Percentiles rank a stretch among this genome's conserved stretches.
phyloP scores from a whole-genome alignment of 2,797 vertebrate species.

The Erithacus rubecula region DNA sequence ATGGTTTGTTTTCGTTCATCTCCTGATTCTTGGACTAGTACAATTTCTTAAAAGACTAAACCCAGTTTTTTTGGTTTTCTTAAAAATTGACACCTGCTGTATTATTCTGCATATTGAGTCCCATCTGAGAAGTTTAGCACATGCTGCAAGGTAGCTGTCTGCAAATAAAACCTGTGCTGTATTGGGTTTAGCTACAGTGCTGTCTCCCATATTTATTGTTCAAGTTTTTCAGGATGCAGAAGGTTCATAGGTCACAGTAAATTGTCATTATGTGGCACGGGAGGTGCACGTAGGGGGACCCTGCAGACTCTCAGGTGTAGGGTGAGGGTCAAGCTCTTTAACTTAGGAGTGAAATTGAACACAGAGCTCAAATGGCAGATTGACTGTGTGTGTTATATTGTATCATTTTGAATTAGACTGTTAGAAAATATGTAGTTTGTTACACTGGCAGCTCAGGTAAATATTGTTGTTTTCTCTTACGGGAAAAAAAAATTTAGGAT shows the following conservation, averaged over 20 bases:
- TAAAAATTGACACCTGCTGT: background rate
- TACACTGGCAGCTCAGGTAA: background rate
- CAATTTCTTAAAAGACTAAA: background rate
- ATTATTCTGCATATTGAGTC: background rate
- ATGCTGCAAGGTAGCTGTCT: background rate
- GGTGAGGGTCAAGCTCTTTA: background rate
- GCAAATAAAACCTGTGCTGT: background rate
- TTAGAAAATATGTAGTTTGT: background rate
- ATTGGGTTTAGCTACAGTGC: background rate
- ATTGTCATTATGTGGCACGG: background rate
- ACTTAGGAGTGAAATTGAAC: background rate
- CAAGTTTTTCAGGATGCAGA: background rate
- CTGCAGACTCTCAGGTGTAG: background rate
- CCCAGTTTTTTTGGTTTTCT: background rate
- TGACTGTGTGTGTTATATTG: fast-evolving
- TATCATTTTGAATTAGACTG: background rate
- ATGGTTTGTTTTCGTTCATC: background rate
- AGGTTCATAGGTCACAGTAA: background rate
- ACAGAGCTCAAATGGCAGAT: no score
- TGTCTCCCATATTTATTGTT: background rate
- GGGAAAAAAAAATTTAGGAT: background rate
- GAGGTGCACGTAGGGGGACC: fast-evolving
- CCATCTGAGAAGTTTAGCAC: background rate
- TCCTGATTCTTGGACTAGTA: background rate
- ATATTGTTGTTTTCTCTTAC: background rate